phyloP scores from a whole-genome alignment of 2,113 vertebrate species.

The Vulpes ferrilata region DNA sequence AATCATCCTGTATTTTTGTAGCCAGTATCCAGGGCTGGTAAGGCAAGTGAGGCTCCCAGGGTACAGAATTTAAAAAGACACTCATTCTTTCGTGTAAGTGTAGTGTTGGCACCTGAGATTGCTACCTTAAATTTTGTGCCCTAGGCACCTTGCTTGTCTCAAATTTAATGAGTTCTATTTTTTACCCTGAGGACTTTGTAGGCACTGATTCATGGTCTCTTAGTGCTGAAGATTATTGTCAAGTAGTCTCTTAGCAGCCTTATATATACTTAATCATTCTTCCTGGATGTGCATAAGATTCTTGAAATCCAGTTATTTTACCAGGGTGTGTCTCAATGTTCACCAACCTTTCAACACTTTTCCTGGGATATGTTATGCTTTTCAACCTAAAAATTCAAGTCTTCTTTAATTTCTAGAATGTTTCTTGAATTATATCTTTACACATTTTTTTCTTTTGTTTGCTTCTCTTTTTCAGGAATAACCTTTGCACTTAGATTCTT shows the following conservation, averaged over 20 bases:
- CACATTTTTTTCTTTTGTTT: neutral
- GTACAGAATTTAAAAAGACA: neutral
- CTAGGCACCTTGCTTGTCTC: neutral
- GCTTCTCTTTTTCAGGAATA: neutral
- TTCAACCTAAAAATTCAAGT: conserved; percentile 10
- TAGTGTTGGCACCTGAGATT: neutral
- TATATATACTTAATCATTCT: neutral
- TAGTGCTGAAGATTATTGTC: neutral
- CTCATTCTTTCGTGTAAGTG: conserved; percentile 2
- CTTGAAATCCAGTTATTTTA: neutral
- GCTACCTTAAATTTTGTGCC: neutral
- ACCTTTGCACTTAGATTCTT: neutral
- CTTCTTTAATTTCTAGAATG: neutral
- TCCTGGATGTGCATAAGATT: neutral
- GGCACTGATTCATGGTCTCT: neutral
- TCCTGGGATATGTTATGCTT: neutral
- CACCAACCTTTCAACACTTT: neutral
- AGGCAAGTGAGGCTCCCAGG: neutral
- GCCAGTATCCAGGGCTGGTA: neutral
- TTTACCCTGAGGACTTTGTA: neutral
- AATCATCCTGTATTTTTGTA: neutral
- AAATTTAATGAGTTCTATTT: neutral
- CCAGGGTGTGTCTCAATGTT: neutral
- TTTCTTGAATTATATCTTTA: conserved; percentile 32
- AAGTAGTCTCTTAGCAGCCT: neutral